Conservation (phyloP, 2,797 vertebrate species). For the Lutra lutra region DNA sequence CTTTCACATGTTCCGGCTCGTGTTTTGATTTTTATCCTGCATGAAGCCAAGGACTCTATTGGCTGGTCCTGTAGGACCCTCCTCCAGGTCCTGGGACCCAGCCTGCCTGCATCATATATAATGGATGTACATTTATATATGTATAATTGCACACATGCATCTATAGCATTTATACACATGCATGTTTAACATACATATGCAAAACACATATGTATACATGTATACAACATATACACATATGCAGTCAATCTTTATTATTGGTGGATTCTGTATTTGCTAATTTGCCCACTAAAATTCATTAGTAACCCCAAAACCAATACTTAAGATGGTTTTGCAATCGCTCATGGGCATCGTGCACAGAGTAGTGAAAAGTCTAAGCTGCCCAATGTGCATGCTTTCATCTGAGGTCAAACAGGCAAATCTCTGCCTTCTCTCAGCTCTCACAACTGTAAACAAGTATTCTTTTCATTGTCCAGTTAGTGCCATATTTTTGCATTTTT, state of each 20-base stretch:
- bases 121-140: background rate
- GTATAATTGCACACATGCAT: background rate
- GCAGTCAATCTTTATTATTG: background rate
- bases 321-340: background rate
- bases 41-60: background rate
- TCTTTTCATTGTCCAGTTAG: background rate
- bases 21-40: background rate
- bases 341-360: background rate
- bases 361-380: background rate
- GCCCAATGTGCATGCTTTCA: fast-evolving
- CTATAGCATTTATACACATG: background rate
- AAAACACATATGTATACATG: background rate
- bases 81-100: background rate
- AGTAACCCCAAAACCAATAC: background rate
- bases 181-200: background rate
- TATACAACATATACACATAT: background rate
- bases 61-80: background rate
- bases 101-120: background rate
- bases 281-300: background rate
- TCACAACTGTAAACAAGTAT: background rate
- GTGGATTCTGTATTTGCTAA: background rate
- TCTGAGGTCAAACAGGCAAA: background rate
- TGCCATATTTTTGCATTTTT: background rate
- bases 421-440: background rate
- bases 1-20: background rate